Base-by-base conservation (phyloP, 1,140 invertebrate species). In the Ceratina australensis region DNA sequence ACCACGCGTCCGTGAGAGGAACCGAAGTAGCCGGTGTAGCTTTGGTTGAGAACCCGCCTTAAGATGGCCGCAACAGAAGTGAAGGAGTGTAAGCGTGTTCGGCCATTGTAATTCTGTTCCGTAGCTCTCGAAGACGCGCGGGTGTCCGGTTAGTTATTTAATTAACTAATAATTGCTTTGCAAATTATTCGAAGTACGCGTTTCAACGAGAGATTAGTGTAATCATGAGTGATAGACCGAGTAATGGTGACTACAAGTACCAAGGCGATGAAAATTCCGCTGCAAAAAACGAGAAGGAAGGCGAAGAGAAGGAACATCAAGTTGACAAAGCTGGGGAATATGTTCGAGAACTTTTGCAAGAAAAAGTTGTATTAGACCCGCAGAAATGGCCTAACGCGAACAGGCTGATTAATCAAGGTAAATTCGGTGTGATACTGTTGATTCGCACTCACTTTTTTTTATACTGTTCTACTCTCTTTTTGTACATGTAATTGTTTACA, bases 281-380 rank as follows among this genome's bases (percentile, higher is more conserved):
- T 8, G 83, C 61, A 0, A 87, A 89, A 24, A 56, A 86, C 15
- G 87, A 90, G 2, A 89, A 87, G 56, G 88, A 92, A 4, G 74
- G 83, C 22, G 87, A 88, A 10, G 90, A 89, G 1, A 90, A 89
- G 66, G 89, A 90, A 52, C 82, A 83, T 74, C 89, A 89, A 64
- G 72, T 86, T 86, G 94, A 95, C 82, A 96, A 96, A 92, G 95
- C 95, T 85, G 95, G 93, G 57, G 95, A 96, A 91, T 96, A 96
- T 85, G 94, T 96, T 81, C 92, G 94, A 12, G 95, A 96, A 83
- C 92, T 96, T 20, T 89, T 97, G 56, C 94, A 94, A 59, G 96
- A 97, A 86, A 96, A 96, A 89, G 93, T 95, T 72, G 94, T 94
- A 67, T 91, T 97, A 73, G 95, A 96, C 86, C 90, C 93, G 22